Percentiles rank a stretch among this genome's conserved stretches.
Evolutionary conservation across 2,797 vertebrate species (phyloP).

Genomic region (Clamator glandarius): DNA sequence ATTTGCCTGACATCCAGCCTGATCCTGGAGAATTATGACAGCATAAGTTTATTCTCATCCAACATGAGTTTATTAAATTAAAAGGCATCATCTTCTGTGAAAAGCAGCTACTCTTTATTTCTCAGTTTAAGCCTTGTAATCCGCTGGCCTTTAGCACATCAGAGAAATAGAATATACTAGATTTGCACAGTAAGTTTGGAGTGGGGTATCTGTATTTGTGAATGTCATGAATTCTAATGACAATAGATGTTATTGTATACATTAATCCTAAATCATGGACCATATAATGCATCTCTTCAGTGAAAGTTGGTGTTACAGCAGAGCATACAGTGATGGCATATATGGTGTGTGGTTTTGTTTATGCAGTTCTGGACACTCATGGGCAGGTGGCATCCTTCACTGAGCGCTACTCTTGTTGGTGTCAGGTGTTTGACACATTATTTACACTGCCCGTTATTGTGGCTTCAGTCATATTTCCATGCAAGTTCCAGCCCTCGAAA

Average conservation of each 20-base stretch:
- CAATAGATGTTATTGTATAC: not conserved
- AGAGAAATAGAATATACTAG: not conserved
- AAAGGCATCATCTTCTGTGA: slow-evolving; percentile 1
- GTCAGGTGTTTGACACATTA: not conserved
- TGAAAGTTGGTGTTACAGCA: not conserved
- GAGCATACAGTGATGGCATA: not conserved
- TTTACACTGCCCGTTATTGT: not conserved
- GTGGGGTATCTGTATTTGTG: not conserved
- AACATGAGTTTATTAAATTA: not conserved
- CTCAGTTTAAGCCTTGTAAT: not conserved
- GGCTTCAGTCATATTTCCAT: not conserved
- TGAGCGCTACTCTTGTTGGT: not conserved
- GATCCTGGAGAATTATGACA: slow-evolving; percentile 17
- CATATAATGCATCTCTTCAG: not conserved
- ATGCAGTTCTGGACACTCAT: not conserved
- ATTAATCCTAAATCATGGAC: not conserved
- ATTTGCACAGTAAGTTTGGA: not conserved
- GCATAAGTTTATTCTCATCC: slow-evolving; percentile 42
- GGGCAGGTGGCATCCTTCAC: not conserved
- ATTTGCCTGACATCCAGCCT: slow-evolving; percentile 13
- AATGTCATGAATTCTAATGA: not conserved
- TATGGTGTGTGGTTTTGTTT: not conserved
- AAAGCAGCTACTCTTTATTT: not conserved
- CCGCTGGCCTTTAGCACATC: not conserved
- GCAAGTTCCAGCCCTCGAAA: not conserved